Conservation (phyloP, 2,888 invertebrate genomes). For the Drosophila putrida region DNA sequence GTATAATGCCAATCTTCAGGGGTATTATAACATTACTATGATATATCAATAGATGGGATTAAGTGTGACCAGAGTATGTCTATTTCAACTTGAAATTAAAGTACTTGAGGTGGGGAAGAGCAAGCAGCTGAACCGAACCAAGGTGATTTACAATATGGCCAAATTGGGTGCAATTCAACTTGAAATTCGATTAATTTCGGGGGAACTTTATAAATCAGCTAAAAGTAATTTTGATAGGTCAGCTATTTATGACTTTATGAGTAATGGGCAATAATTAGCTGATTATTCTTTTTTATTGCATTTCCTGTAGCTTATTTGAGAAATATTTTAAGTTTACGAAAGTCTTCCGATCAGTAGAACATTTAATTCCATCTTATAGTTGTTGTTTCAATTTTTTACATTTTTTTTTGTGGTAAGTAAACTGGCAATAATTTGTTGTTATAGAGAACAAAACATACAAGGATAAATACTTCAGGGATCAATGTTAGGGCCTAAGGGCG, state of each 20-base stretch:
- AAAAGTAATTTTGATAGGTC: conserved; percentile 29
- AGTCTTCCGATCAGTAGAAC: too few relatives aligned
- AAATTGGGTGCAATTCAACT: background rate
- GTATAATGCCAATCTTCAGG: conserved; percentile 5
- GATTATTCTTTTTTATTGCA: conserved; percentile 45
- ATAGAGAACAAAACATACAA: background rate
- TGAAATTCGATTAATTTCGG: conserved; percentile 4
- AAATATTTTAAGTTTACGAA: background rate
- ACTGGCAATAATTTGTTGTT: background rate
- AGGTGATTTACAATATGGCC: background rate
- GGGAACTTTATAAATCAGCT: conserved; percentile 21
- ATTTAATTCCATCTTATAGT: too few relatives aligned
- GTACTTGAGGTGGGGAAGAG: background rate
- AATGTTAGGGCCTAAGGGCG: conserved; percentile 25
- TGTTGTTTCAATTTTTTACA: too few relatives aligned
- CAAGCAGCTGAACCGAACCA: background rate
- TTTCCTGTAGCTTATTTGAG: conserved; percentile 40
- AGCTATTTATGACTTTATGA: conserved; percentile 31
- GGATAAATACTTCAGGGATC: conserved; percentile 1
- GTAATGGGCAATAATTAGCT: conserved; percentile 42
- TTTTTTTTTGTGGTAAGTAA: too few relatives aligned
- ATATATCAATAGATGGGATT: conserved; percentile 8
- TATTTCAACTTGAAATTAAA: background rate
- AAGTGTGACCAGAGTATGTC: conserved; percentile 15
- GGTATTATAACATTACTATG: conserved; percentile 6